Evolutionary conservation across 2,888 invertebrate species (phyloP).

Genomic region (Polydrusus cervinus): DNA sequence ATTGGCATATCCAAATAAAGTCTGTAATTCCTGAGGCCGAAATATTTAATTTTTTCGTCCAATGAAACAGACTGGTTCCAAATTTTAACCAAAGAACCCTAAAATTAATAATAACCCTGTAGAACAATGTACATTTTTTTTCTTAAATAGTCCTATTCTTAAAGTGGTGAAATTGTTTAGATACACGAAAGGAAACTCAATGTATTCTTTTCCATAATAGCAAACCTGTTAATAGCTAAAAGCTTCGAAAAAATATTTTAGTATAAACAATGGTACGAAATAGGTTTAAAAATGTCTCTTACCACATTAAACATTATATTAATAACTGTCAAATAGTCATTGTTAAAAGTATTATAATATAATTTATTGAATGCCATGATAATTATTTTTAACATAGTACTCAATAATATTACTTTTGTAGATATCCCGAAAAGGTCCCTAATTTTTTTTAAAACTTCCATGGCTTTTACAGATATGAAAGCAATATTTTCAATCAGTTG

Average conservation of each 20-base stretch:
- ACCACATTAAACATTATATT: slow-evolving; percentile 12
- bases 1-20: slow-evolving; percentile 40
- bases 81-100: slow-evolving; percentile 21
- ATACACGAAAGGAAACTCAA: too few species aligned
- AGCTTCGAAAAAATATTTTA: too few species aligned
- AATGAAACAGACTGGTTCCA: slow-evolving; percentile 18
- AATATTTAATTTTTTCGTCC: slow-evolving; percentile 9
- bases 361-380: too few species aligned
- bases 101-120: slow-evolving; percentile 5
- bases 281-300: neutral
- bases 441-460: slow-evolving; percentile 4
- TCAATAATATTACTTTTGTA: slow-evolving; percentile 13
- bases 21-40: slow-evolving; percentile 25
- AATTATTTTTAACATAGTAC: neutral
- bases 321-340: slow-evolving; percentile 8
- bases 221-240: too few species aligned
- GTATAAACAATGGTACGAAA: neutral
- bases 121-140: too few species aligned
- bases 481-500: slow-evolving; percentile 8
- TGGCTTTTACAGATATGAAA: neutral
- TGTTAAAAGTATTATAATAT: neutral
- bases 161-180: too few species aligned
- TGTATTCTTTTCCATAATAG: neutral
- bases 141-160: too few species aligned
- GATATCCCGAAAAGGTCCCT: slow-evolving; percentile 12